Evolutionary conservation across 1,140 invertebrate species (phyloP).

Genomic region (Temnothorax longispinosus): DNA sequence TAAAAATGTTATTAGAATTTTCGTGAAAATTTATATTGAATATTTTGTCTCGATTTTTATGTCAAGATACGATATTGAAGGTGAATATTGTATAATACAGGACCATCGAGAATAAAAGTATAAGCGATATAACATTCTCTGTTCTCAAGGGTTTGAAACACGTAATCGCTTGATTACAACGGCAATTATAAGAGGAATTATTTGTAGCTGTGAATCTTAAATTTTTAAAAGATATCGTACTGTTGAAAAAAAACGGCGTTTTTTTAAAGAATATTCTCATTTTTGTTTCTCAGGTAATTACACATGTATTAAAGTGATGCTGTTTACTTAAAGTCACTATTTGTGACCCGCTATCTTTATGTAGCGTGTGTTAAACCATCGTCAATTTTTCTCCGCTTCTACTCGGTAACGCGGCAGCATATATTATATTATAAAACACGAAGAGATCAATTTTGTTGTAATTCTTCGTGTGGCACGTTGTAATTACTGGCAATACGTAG

Average conservation of each 20-base stretch:
- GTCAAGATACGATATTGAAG: neutral
- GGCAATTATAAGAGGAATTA: conserved; percentile 2
- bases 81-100: neutral
- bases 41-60: neutral
- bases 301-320: neutral
- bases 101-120: neutral
- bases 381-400: neutral
- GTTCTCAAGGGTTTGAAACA: neutral
- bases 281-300: neutral
- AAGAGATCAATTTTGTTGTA: conserved; percentile 12
- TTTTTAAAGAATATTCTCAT: neutral
- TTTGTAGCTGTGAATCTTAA: neutral
- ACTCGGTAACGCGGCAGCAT: neutral
- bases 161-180: neutral
- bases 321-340: neutral
- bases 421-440: neutral
- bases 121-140: neutral
- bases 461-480: conserved; percentile 36
- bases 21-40: neutral
- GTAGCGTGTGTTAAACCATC: neutral
- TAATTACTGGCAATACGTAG: conserved; percentile 27
- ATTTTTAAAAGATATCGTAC: neutral
- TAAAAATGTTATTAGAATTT: neutral
- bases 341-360: neutral
- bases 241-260: neutral